Evolutionary conservation across 2,888 invertebrate species (phyloP).

Genomic region (Acronicta alni): DNA sequence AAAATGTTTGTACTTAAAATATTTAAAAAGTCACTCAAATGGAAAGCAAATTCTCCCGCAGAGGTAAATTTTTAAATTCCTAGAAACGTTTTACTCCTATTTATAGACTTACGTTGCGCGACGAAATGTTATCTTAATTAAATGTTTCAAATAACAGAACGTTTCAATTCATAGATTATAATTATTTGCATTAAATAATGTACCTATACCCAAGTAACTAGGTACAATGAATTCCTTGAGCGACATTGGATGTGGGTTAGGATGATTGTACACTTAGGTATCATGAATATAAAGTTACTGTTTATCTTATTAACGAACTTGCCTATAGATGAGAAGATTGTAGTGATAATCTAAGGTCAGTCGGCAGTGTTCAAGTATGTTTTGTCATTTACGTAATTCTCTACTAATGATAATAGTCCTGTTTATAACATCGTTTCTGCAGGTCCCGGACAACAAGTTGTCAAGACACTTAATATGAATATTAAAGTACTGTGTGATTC

Average conservation of each 20-base stretch:
- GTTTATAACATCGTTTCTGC: conserved; percentile 45
- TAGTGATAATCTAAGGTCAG: conserved; percentile 63
- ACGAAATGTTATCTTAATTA: conserved; percentile 47
- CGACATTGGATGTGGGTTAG: conserved; percentile 55
- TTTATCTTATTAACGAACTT: conserved; percentile 64
- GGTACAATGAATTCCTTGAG: conserved; percentile 49
- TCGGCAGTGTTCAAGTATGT: conserved; percentile 49
- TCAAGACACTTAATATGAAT: conserved; percentile 32
- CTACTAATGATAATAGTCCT: conserved; percentile 57
- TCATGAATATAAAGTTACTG: conserved; percentile 47
- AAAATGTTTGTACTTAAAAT: neutral
- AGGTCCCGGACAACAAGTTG: conserved; percentile 35
- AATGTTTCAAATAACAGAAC: conserved; percentile 42
- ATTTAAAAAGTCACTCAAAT: conserved; percentile 7
- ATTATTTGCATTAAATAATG: conserved; percentile 43
- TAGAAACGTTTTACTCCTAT: conserved; percentile 36
- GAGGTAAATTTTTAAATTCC: conserved; percentile 45
- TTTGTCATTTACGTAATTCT: conserved; percentile 60
- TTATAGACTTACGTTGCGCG: conserved; percentile 29
- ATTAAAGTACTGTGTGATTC: conserved; percentile 32
- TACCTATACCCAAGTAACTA: conserved; percentile 4
- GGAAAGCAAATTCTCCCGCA: conserved; percentile 40
- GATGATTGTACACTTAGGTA: conserved; percentile 44
- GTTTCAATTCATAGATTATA: conserved; percentile 37
- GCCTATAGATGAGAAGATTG: conserved; percentile 61